phyloP scores from a whole-genome alignment of 2,797 vertebrate genomes.

The Brachymystax lenok region DNA sequence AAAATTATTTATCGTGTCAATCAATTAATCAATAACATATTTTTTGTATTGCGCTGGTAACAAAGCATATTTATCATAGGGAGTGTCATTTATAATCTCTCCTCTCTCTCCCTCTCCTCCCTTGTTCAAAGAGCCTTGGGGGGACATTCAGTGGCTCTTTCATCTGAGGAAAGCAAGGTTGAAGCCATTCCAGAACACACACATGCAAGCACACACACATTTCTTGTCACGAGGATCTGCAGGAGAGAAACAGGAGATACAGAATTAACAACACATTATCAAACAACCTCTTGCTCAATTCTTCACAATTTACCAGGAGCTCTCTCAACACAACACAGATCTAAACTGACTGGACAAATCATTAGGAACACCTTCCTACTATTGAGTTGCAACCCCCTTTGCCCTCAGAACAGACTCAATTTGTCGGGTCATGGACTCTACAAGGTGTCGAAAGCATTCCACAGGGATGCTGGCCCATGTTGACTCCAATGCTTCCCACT shows the following conservation, averaged over 20 bases:
- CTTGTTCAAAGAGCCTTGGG: neutral
- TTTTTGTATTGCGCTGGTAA: neutral
- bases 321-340: neutral
- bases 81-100: neutral
- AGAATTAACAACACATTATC: neutral
- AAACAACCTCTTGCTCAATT: neutral
- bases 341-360: neutral
- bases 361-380: neutral
- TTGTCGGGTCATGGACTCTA: no score
- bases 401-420: no score
- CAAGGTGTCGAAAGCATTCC: no score
- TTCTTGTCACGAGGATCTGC: neutral
- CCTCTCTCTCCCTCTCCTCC: conserved; percentile 10
- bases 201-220: neutral
- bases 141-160: neutral
- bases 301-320: neutral
- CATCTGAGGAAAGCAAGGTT: conserved; percentile 3
- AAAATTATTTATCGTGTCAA: neutral
- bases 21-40: neutral
- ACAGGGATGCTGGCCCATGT: no score
- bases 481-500: no score
- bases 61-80: neutral
- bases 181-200: neutral
- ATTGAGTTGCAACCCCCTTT: neutral
- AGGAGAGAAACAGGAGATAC: neutral